A percentile compares a stretch with the other conserved stretches of the same genome.
phyloP scores from a whole-genome alignment of 1,140 invertebrate genomes.

The Lutraria rhynchaena region DNA sequence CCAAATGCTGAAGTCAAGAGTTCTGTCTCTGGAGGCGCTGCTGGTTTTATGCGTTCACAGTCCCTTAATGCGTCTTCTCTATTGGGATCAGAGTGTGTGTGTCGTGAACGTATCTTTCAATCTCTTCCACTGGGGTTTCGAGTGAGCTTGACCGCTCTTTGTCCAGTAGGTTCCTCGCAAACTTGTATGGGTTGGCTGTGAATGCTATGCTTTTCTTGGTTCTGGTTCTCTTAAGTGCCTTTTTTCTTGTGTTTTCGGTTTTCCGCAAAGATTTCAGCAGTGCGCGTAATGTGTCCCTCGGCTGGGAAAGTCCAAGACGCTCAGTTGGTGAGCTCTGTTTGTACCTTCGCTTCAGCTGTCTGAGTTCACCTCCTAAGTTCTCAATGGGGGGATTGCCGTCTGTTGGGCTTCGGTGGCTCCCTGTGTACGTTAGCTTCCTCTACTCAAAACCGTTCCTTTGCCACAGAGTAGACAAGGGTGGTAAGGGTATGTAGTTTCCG shows the following conservation, averaged over 20 bases:
- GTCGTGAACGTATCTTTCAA: conserved; percentile 20
- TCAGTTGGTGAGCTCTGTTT: not conserved
- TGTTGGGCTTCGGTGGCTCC: not conserved
- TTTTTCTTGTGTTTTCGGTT: conserved; percentile 30
- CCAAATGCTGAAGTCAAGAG: conserved; percentile 12
- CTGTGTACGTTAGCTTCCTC: conserved; percentile 5
- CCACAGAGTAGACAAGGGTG: conserved; percentile 29
- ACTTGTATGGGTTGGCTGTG: conserved; percentile 51
- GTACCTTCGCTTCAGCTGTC: conserved; percentile 23
- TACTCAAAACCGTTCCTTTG: conserved; percentile 8
- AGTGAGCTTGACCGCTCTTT: not conserved
- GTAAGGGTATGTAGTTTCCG: conserved; percentile 28
- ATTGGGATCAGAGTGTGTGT: conserved; percentile 35
- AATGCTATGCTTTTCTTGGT: conserved; percentile 31
- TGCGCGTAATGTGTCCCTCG: conserved; percentile 29
- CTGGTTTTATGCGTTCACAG: conserved; percentile 17
- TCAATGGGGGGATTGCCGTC: conserved; percentile 1
- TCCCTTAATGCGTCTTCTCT: conserved; percentile 20
- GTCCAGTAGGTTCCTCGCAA: no score
- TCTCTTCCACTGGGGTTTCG: conserved; percentile 29
- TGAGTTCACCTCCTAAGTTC: conserved; percentile 18
- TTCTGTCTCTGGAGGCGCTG: conserved; percentile 8
- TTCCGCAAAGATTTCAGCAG: conserved; percentile 29
- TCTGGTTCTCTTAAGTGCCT: not conserved
- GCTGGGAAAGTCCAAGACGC: conserved; percentile 20